Percentiles rank a stretch among this genome's conserved stretches.
Conservation (phyloP, 2,888 invertebrate genomes). For the Drosophila lacicola region DNA sequence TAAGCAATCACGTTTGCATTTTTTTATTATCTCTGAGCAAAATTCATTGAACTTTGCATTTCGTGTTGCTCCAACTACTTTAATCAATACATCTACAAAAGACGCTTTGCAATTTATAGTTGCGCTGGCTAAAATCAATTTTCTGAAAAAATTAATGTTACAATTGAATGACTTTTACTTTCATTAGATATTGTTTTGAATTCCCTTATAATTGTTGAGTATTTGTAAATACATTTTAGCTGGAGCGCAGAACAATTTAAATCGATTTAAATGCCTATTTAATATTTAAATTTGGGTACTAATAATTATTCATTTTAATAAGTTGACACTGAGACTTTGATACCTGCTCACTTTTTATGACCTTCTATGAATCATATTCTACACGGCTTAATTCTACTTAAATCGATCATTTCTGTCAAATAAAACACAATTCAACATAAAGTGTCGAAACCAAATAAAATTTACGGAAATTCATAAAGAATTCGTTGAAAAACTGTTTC, state of each 20-base stretch:
- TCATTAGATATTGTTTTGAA: neutral
- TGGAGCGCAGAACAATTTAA: too few relatives aligned
- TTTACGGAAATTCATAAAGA: constrained; percentile 5
- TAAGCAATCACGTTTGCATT: constrained; percentile 63
- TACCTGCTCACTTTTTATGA: neutral
- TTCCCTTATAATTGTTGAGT: neutral
- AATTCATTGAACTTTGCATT: constrained; percentile 64
- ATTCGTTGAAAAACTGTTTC: neutral
- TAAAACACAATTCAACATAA: constrained; percentile 2
- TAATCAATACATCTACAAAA: neutral
- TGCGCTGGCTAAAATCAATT: too few relatives aligned
- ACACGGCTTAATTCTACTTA: constrained; percentile 1
- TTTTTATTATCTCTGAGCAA: constrained; percentile 63
- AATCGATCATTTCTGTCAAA: constrained; percentile 50
- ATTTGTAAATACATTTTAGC: too few relatives aligned
- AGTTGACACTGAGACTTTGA: neutral
- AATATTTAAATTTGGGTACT: neutral
- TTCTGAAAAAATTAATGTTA: neutral
- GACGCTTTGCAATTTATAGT: neutral
- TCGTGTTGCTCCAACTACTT: neutral
- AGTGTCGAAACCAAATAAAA: neutral
- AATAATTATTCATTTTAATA: constrained; percentile 8
- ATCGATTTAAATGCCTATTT: neutral
- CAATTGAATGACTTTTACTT: neutral
- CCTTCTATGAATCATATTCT: constrained; percentile 43